phyloP scores from a whole-genome alignment of 2,113 vertebrate genomes.

The Cacatua alba region DNA sequence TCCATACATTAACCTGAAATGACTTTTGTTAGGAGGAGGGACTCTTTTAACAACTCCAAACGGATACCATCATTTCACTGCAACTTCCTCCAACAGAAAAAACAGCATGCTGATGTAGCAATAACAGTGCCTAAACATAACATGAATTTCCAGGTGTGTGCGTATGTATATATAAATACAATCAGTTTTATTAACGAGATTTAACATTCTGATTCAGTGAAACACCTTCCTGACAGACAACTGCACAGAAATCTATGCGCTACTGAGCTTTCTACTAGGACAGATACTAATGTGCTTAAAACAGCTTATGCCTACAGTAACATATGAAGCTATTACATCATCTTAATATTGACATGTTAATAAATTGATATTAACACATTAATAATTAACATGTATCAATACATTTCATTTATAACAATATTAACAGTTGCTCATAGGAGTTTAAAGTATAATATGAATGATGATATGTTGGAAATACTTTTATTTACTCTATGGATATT shows the following conservation, averaged over 20 bases:
- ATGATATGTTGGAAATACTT: constrained; percentile 9
- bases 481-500: constrained; percentile 32
- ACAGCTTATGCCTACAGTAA: not conserved
- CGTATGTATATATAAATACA: too few relatives aligned
- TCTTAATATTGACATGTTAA: not conserved
- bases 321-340: not conserved
- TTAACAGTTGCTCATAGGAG: constrained; percentile 1
- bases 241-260: not conserved
- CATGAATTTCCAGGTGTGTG: not conserved
- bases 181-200: not conserved
- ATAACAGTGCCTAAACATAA: not conserved
- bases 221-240: not conserved
- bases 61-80: not conserved
- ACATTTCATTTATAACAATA: not conserved
- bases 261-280: not conserved
- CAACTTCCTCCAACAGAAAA: not conserved
- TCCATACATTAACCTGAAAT: not conserved
- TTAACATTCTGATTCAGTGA: not conserved
- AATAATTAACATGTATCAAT: not conserved
- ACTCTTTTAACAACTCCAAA: not conserved
- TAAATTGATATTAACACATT: not conserved
- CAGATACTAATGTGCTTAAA: not conserved
- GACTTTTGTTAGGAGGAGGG: not conserved
- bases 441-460: constrained; percentile 19
- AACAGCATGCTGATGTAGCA: not conserved